phyloP scores from a whole-genome alignment of 1,140 invertebrate species.

The Ridgeia piscesae region DNA sequence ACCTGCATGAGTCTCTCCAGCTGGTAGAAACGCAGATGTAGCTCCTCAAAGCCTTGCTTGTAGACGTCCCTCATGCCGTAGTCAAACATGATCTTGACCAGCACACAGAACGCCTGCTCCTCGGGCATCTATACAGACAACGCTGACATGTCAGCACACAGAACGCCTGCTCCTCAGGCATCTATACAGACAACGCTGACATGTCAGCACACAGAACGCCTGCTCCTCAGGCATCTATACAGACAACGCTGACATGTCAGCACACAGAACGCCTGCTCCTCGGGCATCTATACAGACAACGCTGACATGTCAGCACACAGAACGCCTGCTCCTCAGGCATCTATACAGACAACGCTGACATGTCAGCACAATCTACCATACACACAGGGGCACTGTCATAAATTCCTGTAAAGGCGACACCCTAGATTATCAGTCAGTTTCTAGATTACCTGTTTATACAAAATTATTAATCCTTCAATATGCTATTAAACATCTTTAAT shows the following conservation, averaged over 20 bases:
- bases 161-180: slow-evolving; percentile 75
- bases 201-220: too few relatives aligned
- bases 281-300: slow-evolving; percentile 84
- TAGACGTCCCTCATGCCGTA: slow-evolving; percentile 93
- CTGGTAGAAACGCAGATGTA: slow-evolving; percentile 94
- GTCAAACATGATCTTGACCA: slow-evolving; percentile 96
- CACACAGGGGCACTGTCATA: background rate
- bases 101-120: slow-evolving; percentile 96
- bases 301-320: too few relatives aligned
- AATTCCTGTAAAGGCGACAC: too few relatives aligned
- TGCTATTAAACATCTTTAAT: too few relatives aligned
- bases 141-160: too few relatives aligned
- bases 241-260: background rate
- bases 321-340: background rate
- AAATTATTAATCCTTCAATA: too few relatives aligned
- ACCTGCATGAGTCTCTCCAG: slow-evolving; percentile 93
- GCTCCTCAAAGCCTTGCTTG: slow-evolving; percentile 92
- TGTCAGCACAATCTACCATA: too few relatives aligned
- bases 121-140: slow-evolving; percentile 89
- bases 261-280: slow-evolving; percentile 56
- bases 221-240: slow-evolving; percentile 90
- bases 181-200: slow-evolving; percentile 65
- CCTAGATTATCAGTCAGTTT: too few relatives aligned
- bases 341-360: background rate
- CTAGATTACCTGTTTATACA: too few relatives aligned